Conservation (phyloP, 1,140 invertebrate genomes). For the Gerris buenoi region DNA sequence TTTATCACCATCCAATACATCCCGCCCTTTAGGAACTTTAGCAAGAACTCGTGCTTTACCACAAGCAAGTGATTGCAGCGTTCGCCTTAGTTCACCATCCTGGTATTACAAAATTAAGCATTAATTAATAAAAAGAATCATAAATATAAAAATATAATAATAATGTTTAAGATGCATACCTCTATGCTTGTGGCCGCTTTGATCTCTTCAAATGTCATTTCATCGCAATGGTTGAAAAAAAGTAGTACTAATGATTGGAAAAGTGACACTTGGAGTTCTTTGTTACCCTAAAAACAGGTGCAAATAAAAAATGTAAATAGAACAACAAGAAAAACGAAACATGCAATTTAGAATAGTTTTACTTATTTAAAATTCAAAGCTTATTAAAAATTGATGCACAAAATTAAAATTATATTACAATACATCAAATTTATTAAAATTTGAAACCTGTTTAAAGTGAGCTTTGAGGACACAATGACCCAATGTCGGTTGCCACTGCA, state of each 20-base stretch:
- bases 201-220: conserved; percentile 77
- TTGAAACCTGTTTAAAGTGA: conserved; percentile 67
- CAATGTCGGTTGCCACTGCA: conserved; percentile 94
- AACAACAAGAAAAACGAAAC: too few species aligned
- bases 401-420: too few species aligned
- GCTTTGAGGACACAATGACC: conserved; percentile 91
- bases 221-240: conserved; percentile 79
- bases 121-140: too few species aligned
- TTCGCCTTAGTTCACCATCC: conserved; percentile 85
- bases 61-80: conserved; percentile 90
- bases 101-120: too few species aligned
- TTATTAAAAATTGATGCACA: too few species aligned
- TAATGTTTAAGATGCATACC: conserved; percentile 31
- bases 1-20: conserved; percentile 74
- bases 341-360: too few species aligned
- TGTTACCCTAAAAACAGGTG: conserved; percentile 48
- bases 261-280: conserved; percentile 95
- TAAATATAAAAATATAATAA: too few species aligned
- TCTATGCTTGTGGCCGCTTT: conserved; percentile 76
- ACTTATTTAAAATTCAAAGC: too few species aligned
- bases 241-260: conserved; percentile 92
- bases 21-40: conserved; percentile 77
- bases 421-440: too few species aligned
- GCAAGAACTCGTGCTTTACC: conserved; percentile 84
- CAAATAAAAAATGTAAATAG: too few species aligned